A percentile compares a stretch with the other conserved stretches of the same genome.
phyloP scores from a whole-genome alignment of 2,113 vertebrate genomes.

The Scatophagus argus region DNA sequence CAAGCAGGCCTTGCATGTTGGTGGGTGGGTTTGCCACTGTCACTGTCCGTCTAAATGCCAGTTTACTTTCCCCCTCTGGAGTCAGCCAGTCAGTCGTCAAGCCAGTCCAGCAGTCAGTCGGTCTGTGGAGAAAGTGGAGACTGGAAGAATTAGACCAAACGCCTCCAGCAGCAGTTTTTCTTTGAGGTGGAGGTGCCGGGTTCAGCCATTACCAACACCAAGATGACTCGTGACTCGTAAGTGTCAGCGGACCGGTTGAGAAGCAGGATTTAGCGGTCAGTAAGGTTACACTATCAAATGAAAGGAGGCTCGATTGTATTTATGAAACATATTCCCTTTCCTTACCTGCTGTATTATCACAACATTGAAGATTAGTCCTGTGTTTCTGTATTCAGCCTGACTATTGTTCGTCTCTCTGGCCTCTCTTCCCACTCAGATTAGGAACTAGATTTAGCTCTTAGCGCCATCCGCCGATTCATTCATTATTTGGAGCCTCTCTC shows the following conservation, averaged over 20 bases:
- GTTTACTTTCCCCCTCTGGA: constrained; percentile 26
- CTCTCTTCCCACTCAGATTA: constrained; percentile 7
- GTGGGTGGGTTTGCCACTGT: constrained; percentile 44
- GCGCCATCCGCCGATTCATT: constrained; percentile 47
- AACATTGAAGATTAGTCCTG: not conserved
- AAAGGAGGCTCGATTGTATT: not conserved
- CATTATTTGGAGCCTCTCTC: constrained; percentile 48
- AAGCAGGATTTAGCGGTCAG: constrained; percentile 5
- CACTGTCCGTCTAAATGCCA: constrained; percentile 52
- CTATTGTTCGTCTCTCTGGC: not conserved
- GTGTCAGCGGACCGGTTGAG: constrained; percentile 35
- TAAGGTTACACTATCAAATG: not conserved
- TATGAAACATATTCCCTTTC: not conserved
- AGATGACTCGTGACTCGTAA: constrained; percentile 79
- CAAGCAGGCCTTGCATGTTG: constrained; percentile 23
- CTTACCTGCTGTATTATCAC: not conserved
- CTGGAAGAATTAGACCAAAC: constrained; percentile 14
- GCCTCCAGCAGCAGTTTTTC: constrained; percentile 7
- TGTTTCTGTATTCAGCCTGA: not conserved
- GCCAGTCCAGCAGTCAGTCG: constrained; percentile 24
- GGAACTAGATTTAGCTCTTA: constrained; percentile 37
- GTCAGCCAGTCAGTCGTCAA: constrained; percentile 33
- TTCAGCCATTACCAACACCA: constrained; percentile 24
- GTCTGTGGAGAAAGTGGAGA: constrained; percentile 47
- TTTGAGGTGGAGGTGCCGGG: constrained; percentile 48